Percentiles rank a stretch among this genome's conserved stretches.
phyloP scores from a whole-genome alignment of 2,797 vertebrate genomes.

The Coregonus ussuriensis region DNA sequence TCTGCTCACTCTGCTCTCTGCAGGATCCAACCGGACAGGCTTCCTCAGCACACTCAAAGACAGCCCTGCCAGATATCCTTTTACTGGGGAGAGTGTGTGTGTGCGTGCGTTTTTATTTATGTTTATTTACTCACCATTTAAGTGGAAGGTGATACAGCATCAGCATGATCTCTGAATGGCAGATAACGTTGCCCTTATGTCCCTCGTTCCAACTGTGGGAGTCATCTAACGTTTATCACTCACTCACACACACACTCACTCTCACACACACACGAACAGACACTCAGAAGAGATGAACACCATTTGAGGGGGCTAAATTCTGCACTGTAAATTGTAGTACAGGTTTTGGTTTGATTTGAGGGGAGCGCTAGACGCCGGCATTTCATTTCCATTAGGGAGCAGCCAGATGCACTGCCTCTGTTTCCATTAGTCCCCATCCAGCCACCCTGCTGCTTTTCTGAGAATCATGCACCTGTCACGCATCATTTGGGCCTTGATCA shows the following conservation, averaged over 20 bases:
- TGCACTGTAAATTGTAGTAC: not conserved
- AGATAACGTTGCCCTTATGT: too few relatives aligned
- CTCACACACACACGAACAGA: not conserved
- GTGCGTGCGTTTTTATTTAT: constrained; percentile 10
- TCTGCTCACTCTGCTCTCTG: constrained; percentile 5
- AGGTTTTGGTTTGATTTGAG: not conserved
- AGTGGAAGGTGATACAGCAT: too few relatives aligned
- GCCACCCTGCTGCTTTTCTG: constrained; percentile 20
- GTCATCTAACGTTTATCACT: not conserved
- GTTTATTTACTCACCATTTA: too few relatives aligned
- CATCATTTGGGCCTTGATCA: constrained; percentile 34
- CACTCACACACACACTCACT: not conserved
- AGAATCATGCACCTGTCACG: constrained; percentile 33
- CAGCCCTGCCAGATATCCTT: constrained; percentile 96
- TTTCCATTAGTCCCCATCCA: constrained; percentile 31
- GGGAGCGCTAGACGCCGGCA: constrained; percentile 3
- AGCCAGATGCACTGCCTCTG: constrained; percentile 11
- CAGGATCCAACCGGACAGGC: constrained; percentile 88
- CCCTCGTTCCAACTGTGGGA: too few relatives aligned
- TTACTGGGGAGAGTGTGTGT: not conserved
- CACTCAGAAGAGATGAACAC: not conserved
- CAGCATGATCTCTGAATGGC: too few relatives aligned
- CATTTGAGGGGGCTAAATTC: not conserved
- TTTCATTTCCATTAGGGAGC: constrained; percentile 22
- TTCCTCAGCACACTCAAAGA: constrained; percentile 93